phyloP scores from a whole-genome alignment of 2,888 invertebrate genomes.

The Tachina grossa region DNA sequence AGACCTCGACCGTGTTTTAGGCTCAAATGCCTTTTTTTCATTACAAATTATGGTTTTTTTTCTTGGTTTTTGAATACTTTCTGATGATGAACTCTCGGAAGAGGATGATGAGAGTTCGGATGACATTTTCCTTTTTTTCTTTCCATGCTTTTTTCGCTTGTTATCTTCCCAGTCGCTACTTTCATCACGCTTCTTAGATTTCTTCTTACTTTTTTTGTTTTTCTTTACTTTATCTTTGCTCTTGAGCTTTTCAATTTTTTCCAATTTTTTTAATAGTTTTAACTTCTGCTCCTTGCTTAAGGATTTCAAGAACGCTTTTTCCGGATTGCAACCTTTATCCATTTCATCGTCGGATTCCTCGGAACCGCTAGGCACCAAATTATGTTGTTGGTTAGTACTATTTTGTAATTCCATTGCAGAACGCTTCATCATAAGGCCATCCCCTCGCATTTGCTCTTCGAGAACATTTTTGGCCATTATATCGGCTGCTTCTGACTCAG shows the following conservation, averaged over 20 bases:
- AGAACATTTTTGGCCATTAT: slow-evolving; percentile 87
- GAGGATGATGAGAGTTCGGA: slow-evolving; percentile 41
- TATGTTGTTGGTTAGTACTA: slow-evolving; percentile 83
- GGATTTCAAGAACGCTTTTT: slow-evolving; percentile 91
- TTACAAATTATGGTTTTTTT: not conserved
- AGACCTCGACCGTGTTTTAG: slow-evolving; percentile 34
- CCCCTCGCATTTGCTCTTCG: slow-evolving; percentile 95
- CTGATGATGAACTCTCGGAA: slow-evolving; percentile 60
- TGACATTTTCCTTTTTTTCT: slow-evolving; percentile 43
- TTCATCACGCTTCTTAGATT: slow-evolving; percentile 65
- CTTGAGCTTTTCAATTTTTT: slow-evolving; percentile 85
- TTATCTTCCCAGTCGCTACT: slow-evolving; percentile 44
- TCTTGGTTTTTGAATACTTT: not conserved
- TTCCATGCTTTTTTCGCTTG: slow-evolving; percentile 25
- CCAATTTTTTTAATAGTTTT: slow-evolving; percentile 91
- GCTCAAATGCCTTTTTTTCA: not conserved
- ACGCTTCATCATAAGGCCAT: slow-evolving; percentile 94
- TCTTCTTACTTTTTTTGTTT: slow-evolving; percentile 79
- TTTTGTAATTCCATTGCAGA: slow-evolving; percentile 86
- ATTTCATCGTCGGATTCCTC: slow-evolving; percentile 76
- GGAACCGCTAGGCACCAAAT: slow-evolving; percentile 85
- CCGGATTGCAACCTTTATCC: slow-evolving; percentile 83
- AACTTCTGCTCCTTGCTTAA: slow-evolving; percentile 94
- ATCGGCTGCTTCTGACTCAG: slow-evolving; percentile 86
- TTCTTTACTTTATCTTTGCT: slow-evolving; percentile 77